Percentiles rank a stretch among this genome's conserved stretches.
Conservation (phyloP, 1,140 invertebrate species). For the Schlechtendalia chinensis region DNA sequence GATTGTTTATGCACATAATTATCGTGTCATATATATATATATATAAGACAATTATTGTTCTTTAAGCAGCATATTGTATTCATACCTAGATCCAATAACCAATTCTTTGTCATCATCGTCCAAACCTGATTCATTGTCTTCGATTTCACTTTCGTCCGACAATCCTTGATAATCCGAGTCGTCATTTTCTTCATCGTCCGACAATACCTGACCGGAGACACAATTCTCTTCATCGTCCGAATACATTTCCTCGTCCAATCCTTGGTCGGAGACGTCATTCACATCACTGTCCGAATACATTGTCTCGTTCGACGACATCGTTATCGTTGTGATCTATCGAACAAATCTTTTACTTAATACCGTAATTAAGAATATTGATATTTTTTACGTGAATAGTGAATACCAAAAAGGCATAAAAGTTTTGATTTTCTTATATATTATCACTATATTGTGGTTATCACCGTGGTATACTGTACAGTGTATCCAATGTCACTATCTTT, state of each 20-base stretch:
- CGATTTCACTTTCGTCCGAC: conserved; percentile 51
- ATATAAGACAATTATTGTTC: no score
- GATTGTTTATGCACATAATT: no score
- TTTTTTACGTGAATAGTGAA: no score
- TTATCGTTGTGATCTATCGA: background rate
- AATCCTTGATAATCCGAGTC: background rate
- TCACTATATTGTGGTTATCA: no score
- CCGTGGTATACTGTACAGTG: no score
- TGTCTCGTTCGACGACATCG: background rate
- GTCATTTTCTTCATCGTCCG: background rate
- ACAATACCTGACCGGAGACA: background rate
- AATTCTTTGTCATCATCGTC: conserved; percentile 21
- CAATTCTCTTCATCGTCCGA: background rate
- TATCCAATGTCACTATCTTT: no score
- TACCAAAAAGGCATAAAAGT: no score
- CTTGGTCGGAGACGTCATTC: background rate
- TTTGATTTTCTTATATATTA: no score
- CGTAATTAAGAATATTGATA: no score
- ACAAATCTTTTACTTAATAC: no score
- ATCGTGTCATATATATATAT: no score
- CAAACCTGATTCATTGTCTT: conserved; percentile 51
- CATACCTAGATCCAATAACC: conserved; percentile 40
- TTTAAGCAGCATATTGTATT: background rate
- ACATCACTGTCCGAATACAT: background rate
- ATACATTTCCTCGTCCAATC: background rate